phyloP scores from a whole-genome alignment of 2,888 invertebrate genomes.

The Scaptomyza tumidula region DNA sequence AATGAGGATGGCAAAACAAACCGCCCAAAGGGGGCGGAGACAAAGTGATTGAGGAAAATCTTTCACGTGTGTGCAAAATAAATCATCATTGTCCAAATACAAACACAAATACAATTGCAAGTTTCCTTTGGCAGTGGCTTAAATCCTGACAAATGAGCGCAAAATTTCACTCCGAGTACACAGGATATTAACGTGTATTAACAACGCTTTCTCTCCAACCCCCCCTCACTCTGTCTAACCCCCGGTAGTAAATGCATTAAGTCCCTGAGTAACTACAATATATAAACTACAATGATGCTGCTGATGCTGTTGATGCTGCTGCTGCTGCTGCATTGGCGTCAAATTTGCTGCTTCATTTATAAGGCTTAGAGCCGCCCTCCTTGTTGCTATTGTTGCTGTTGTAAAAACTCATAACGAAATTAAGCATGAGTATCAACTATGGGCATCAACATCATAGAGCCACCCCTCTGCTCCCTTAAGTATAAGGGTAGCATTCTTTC shows the following conservation, averaged over 20 bases:
- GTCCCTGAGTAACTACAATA: constrained; percentile 50
- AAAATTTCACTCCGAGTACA: constrained; percentile 57
- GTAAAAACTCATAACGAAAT: constrained; percentile 77
- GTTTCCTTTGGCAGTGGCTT: constrained; percentile 43
- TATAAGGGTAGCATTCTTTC: constrained; percentile 37
- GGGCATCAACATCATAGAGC: constrained; percentile 17
- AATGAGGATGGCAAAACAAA: constrained; percentile 64
- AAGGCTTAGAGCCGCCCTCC: constrained; percentile 64
- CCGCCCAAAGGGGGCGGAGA: constrained; percentile 42
- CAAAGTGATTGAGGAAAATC: constrained; percentile 23
- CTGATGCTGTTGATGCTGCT: constrained; percentile 13
- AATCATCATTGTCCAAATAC: constrained; percentile 70
- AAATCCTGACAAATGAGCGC: constrained; percentile 76
- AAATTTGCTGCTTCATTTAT: constrained; percentile 81
- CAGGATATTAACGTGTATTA: constrained; percentile 73
- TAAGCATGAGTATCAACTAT: constrained; percentile 54
- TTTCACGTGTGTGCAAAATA: constrained; percentile 66
- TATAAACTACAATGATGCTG: constrained; percentile 42
- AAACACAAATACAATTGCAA: constrained; percentile 71
- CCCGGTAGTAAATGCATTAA: constrained; percentile 61
- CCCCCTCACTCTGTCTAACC: not conserved
- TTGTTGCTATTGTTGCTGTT: constrained; percentile 21
- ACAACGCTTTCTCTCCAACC: constrained; percentile 13
- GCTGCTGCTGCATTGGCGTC: constrained; percentile 60
- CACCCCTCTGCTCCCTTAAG: constrained; percentile 38